Percentiles rank a stretch among this genome's conserved stretches.
Evolutionary conservation across 2,888 invertebrate species (phyloP).

Genomic region (Scaptomyza tumidula): DNA sequence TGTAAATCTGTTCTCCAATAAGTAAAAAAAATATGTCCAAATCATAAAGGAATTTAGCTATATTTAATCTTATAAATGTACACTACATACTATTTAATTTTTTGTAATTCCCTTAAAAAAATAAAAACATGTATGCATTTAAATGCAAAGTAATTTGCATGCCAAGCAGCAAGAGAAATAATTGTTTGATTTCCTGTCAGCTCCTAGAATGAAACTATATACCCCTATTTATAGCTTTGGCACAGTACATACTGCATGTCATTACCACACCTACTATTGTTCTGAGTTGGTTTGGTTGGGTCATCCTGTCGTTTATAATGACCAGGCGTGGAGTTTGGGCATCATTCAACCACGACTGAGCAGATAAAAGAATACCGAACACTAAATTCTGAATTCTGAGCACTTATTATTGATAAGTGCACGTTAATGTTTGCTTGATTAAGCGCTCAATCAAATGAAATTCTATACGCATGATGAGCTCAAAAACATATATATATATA

Average conservation of each 20-base stretch:
- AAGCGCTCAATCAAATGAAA: constrained; percentile 79
- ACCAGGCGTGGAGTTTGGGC: constrained; percentile 49
- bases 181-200: constrained; percentile 17
- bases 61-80: too few relatives aligned
- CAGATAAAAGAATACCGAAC: constrained; percentile 63
- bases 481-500: constrained; percentile 18
- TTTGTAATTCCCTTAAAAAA: too few relatives aligned
- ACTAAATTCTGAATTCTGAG: constrained; percentile 34
- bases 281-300: constrained; percentile 8
- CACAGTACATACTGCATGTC: not conserved
- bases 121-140: too few relatives aligned
- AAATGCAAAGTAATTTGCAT: constrained; percentile 1
- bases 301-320: constrained; percentile 35
- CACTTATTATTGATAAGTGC: constrained; percentile 77
- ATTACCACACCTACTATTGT: constrained; percentile 22
- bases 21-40: too few relatives aligned
- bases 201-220: constrained; percentile 5
- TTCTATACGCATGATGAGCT: constrained; percentile 75
- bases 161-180: constrained; percentile 7
- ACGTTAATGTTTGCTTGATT: constrained; percentile 79
- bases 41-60: too few relatives aligned
- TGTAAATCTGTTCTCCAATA: too few relatives aligned
- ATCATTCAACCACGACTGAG: constrained; percentile 73
- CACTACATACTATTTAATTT: too few relatives aligned
- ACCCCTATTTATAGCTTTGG: not conserved